These are phyloP conservation scores for Sphyrna mokarran DNA, from an alignment of 2,113 vertebrate genomes.

Conservation along the genomic window DNA sequence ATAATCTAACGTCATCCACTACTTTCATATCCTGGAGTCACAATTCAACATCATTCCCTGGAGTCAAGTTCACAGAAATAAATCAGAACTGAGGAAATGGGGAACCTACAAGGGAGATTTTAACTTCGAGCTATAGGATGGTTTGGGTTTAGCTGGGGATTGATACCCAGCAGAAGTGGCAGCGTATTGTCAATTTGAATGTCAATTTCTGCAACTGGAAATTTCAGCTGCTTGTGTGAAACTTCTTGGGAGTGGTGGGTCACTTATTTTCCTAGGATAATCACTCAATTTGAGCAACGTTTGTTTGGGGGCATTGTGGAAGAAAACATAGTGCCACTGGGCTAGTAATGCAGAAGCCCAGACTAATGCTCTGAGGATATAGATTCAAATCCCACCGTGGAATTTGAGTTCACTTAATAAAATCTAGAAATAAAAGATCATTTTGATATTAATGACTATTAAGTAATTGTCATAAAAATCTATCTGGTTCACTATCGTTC, in stretches of 20 bases:
- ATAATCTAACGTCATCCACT: background rate
- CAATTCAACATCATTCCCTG: background rate
- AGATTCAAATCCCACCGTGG: too few relatives aligned
- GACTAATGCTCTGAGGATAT: too few relatives aligned
- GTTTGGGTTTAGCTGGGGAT: background rate
- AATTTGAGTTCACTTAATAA: too few relatives aligned
- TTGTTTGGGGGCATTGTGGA: too few relatives aligned
- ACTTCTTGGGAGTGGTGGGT: background rate
- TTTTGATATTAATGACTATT: too few relatives aligned
- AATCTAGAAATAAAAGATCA: too few relatives aligned
- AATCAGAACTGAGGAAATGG: background rate
- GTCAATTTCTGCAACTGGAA: background rate
- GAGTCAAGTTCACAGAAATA: background rate
- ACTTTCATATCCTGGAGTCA: background rate
- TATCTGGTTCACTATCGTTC: too few relatives aligned
- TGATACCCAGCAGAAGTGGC: background rate
- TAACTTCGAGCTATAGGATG: background rate
- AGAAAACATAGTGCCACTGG: too few relatives aligned
- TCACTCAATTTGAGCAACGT: background rate
- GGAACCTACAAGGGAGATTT: background rate
- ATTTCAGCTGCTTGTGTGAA: background rate
- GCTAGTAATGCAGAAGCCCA: too few relatives aligned
- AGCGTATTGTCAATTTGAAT: background rate
- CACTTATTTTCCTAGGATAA: background rate
- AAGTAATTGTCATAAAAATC: too few relatives aligned